Evolutionary conservation across 2,797 vertebrate species (phyloP).

Genomic region (Adrianichthys oophorus): DNA sequence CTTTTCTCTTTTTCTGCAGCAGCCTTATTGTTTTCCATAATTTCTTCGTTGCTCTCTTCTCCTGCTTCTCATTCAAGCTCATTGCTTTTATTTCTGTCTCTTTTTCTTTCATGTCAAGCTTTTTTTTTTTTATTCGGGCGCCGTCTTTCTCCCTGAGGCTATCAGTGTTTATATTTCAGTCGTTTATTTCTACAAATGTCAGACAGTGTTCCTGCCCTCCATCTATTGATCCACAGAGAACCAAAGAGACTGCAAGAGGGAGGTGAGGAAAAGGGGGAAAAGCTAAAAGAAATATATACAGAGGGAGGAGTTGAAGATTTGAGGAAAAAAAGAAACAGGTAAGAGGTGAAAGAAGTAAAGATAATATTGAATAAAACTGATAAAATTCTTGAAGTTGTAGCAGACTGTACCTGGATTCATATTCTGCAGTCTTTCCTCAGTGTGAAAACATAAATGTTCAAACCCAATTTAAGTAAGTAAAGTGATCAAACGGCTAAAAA

Average conservation of each 20-base stretch:
- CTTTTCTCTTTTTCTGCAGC: conserved; percentile 41
- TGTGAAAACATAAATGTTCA: no score
- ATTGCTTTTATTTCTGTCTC: conserved; percentile 58
- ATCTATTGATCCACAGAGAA: conserved; percentile 72
- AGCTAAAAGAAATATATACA: conserved; percentile 26
- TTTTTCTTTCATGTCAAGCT: conserved; percentile 56
- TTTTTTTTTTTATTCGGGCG: conserved; percentile 8
- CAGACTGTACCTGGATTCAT: no score
- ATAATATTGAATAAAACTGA: conserved; percentile 16
- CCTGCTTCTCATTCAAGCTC: conserved; percentile 62
- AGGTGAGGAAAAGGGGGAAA: conserved; percentile 13
- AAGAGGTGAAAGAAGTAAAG: conserved; percentile 4
- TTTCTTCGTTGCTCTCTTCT: conserved; percentile 56
- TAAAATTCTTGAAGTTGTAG: conserved; percentile 24
- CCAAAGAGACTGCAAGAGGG: conserved; percentile 30
- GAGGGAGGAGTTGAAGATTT: conserved; percentile 21
- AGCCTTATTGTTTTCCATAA: conserved; percentile 69
- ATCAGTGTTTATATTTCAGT: conserved; percentile 75
- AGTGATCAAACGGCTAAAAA: no score
- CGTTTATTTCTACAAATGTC: conserved; percentile 80
- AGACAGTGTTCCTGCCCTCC: conserved; percentile 72
- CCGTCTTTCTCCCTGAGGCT: conserved; percentile 57
- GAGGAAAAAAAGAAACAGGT: conserved; percentile 13
- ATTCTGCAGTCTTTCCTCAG: no score
- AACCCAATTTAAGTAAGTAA: no score